phyloP scores from a whole-genome alignment of 2,113 vertebrate species.

The Phaetusa simplex region DNA sequence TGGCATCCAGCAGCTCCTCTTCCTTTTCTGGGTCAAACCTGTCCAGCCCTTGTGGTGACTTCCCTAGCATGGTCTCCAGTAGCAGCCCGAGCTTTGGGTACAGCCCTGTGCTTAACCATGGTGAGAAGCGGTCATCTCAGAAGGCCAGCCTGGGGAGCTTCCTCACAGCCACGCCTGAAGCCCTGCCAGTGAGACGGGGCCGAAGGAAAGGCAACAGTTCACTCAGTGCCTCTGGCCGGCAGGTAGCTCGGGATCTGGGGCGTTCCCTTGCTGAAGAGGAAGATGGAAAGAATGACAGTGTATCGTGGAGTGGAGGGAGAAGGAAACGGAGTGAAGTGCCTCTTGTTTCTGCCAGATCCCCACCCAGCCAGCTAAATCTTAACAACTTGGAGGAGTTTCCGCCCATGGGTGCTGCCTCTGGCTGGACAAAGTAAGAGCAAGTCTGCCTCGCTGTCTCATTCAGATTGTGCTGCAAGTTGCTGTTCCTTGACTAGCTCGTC shows the following conservation, averaged over 20 bases:
- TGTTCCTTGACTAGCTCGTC: neutral
- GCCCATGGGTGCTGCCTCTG: constrained; percentile 81
- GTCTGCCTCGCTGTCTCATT: neutral
- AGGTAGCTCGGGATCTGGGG: constrained; percentile 70
- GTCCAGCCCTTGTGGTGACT: constrained; percentile 57
- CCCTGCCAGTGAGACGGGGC: constrained; percentile 68
- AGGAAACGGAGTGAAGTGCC: constrained; percentile 63
- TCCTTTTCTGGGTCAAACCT: constrained; percentile 45
- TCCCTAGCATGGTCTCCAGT: constrained; percentile 55
- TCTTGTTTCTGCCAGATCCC: constrained; percentile 67
- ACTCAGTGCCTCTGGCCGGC: constrained; percentile 27
- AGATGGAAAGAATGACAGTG: constrained; percentile 63
- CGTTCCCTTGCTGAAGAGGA: constrained; percentile 76
- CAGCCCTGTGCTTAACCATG: constrained; percentile 48
- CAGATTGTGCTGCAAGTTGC: neutral
- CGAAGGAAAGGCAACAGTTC: constrained; percentile 74
- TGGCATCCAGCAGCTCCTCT: constrained; percentile 18
- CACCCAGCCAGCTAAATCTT: constrained; percentile 82
- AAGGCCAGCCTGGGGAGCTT: constrained; percentile 82
- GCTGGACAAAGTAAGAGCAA: constrained; percentile 76
- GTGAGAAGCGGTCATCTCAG: constrained; percentile 77
- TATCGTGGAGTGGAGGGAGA: constrained; percentile 49
- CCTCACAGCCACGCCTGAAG: constrained; percentile 73
- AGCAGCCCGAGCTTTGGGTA: constrained; percentile 79
- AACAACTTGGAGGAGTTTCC: constrained; percentile 97